These are phyloP conservation scores for Drosophila pseudotalamancana DNA, from an alignment of 2,888 invertebrate species.

Conservation along the genomic window DNA sequence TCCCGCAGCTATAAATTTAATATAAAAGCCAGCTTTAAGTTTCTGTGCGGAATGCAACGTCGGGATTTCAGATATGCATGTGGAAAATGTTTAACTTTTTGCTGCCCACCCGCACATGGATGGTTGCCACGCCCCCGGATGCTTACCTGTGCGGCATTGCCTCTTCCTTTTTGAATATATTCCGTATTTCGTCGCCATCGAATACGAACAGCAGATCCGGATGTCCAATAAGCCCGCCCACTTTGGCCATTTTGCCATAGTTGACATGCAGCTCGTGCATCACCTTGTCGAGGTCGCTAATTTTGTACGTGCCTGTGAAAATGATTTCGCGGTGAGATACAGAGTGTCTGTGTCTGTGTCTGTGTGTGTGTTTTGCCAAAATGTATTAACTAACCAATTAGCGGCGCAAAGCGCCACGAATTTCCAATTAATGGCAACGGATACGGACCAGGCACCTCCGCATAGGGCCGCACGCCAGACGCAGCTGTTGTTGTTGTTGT, in stretches of 20 bases:
- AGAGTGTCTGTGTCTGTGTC: background rate
- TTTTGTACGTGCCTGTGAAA: slow-evolving; percentile 86
- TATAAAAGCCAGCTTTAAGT: background rate
- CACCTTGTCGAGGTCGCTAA: slow-evolving; percentile 86
- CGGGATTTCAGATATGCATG: slow-evolving; percentile 13
- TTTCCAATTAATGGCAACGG: slow-evolving; percentile 91
- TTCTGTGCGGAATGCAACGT: background rate
- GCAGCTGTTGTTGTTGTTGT: slow-evolving; percentile 12
- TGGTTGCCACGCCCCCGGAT: background rate
- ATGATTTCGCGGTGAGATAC: background rate
- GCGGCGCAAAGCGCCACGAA: slow-evolving; percentile 91
- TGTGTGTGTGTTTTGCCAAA: background rate
- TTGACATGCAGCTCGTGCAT: slow-evolving; percentile 86
- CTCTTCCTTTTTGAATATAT: slow-evolving; percentile 89
- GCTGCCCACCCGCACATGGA: background rate
- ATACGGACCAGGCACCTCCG: slow-evolving; percentile 90
- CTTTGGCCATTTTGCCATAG: slow-evolving; percentile 87
- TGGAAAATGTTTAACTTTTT: background rate
- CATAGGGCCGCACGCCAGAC: slow-evolving; percentile 85
- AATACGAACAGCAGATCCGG: slow-evolving; percentile 90
- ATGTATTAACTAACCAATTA: slow-evolving; percentile 85
- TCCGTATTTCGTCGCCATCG: slow-evolving; percentile 89
- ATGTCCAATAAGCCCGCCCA: slow-evolving; percentile 90
- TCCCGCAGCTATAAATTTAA: background rate
- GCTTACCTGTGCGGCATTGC: slow-evolving; percentile 87